Conservation (phyloP, 2,113 vertebrate species). For the Caretta caretta region DNA sequence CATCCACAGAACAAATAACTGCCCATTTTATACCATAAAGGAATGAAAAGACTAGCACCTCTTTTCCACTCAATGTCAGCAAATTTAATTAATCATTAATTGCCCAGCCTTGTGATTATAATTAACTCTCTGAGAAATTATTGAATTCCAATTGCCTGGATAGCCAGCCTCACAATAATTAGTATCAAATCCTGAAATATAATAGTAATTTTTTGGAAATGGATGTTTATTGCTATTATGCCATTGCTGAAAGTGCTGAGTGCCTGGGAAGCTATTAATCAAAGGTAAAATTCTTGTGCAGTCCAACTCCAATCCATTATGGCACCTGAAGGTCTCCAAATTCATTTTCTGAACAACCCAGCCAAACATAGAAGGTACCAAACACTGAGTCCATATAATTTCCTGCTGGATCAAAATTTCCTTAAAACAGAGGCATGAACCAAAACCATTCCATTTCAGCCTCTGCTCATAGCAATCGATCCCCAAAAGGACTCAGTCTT, state of each 20-base stretch:
- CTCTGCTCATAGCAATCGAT: background rate
- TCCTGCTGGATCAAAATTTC: background rate
- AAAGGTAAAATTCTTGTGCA: slow-evolving; percentile 19
- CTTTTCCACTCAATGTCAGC: slow-evolving; percentile 29
- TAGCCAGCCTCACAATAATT: slow-evolving; percentile 39
- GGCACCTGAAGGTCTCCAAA: background rate
- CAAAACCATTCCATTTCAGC: background rate
- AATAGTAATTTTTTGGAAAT: background rate
- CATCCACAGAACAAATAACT: background rate
- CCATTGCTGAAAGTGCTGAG: slow-evolving; percentile 1
- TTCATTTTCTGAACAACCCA: background rate
- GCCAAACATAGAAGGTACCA: background rate
- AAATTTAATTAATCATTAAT: slow-evolving; percentile 58
- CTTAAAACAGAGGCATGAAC: background rate
- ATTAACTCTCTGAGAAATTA: slow-evolving; percentile 61
- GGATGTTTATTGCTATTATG: background rate
- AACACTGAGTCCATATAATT: background rate
- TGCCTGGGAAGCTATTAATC: slow-evolving; percentile 8
- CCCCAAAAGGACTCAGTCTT: background rate
- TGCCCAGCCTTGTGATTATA: slow-evolving; percentile 44
- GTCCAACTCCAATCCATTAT: slow-evolving; percentile 2
- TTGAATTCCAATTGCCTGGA: slow-evolving; percentile 54
- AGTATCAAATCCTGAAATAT: slow-evolving; percentile 21
- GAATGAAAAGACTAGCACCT: slow-evolving; percentile 7
- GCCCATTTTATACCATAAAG: background rate